Evolutionary conservation across 2,797 vertebrate genomes (phyloP).

Genomic region (Neostethus bicornis): DNA sequence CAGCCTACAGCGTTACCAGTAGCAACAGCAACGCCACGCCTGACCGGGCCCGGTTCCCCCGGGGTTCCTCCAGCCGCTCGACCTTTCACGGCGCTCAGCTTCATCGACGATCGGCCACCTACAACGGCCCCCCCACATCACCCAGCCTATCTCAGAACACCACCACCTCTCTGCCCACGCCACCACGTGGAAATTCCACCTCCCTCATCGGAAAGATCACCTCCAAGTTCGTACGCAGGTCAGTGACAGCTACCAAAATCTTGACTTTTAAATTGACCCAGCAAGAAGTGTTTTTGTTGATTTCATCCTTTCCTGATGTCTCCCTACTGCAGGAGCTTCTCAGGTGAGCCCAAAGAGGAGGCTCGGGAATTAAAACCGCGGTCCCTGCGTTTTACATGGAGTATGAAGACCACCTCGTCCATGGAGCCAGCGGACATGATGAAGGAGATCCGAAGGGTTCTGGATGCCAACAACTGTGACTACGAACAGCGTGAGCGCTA

Average conservation of each 20-base stretch:
- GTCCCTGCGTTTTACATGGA: constrained; percentile 89
- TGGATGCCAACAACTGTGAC: constrained; percentile 93
- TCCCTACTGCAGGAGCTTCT: constrained; percentile 77
- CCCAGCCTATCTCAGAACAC: constrained; percentile 86
- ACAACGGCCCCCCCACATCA: constrained; percentile 91
- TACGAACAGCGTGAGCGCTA: constrained; percentile 93
- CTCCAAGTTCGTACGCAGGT: constrained; percentile 95
- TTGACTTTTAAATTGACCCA: no score
- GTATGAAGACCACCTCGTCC: constrained; percentile 95
- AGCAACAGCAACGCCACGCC: constrained; percentile 88
- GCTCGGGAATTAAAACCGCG: constrained; percentile 89
- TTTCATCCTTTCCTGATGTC: constrained; percentile 33
- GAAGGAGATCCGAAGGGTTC: constrained; percentile 90
- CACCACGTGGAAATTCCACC: constrained; percentile 86
- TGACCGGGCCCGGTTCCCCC: constrained; percentile 89
- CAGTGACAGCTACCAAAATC: constrained; percentile 44
- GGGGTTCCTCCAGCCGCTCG: constrained; percentile 90
- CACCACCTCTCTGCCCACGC: constrained; percentile 77
- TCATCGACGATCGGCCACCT: constrained; percentile 87
- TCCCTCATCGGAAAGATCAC: constrained; percentile 94
- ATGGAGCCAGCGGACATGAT: constrained; percentile 95
- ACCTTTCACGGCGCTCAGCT: constrained; percentile 95
- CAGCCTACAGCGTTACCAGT: constrained; percentile 88
- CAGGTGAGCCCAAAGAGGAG: constrained; percentile 88
- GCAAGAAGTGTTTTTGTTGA: not conserved